A percentile compares a stretch with the other conserved stretches of the same genome.
These are phyloP conservation scores for Boleophthalmus pectinirostris DNA, from an alignment of 2,113 vertebrate genomes.

Conservation along the genomic window DNA sequence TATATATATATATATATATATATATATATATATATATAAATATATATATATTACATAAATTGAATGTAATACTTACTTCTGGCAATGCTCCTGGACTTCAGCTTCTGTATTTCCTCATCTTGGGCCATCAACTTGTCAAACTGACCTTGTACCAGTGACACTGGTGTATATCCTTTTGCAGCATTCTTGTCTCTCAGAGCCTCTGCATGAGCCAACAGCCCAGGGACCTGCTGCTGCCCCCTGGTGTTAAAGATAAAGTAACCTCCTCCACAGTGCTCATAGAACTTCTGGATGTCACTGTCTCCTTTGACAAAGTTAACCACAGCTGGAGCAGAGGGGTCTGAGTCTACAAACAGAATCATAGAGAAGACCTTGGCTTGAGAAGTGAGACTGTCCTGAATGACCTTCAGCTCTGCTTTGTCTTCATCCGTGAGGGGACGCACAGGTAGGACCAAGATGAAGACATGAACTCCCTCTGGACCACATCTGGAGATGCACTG, in stretches of 20 bases:
- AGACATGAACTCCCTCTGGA: slow-evolving; percentile 3
- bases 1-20: too few species aligned
- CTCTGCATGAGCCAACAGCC: slow-evolving; percentile 2
- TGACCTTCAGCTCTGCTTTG: slow-evolving; percentile 41
- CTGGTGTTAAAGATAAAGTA: slow-evolving; percentile 5
- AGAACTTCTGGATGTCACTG: background rate
- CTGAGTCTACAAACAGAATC: slow-evolving; percentile 30
- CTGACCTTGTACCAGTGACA: background rate
- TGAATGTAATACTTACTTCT: background rate
- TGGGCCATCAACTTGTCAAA: background rate
- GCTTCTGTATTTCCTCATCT: background rate
- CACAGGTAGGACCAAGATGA: slow-evolving; percentile 27
- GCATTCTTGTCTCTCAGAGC: background rate
- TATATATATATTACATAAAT: background rate
- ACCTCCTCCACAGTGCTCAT: slow-evolving; percentile 8
- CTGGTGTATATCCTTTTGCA: background rate
- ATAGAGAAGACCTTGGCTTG: slow-evolving; percentile 22
- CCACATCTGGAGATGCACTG: slow-evolving; percentile 37
- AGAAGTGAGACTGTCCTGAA: slow-evolving; percentile 17
- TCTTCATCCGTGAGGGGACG: slow-evolving; percentile 30
- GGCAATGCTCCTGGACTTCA: background rate
- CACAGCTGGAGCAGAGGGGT: background rate
- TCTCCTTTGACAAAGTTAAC: background rate
- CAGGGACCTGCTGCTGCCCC: slow-evolving; percentile 17
- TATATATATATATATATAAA: too few species aligned